Base-by-base conservation (phyloP, 2,888 invertebrate genomes). In the Trachelus stipa region DNA sequence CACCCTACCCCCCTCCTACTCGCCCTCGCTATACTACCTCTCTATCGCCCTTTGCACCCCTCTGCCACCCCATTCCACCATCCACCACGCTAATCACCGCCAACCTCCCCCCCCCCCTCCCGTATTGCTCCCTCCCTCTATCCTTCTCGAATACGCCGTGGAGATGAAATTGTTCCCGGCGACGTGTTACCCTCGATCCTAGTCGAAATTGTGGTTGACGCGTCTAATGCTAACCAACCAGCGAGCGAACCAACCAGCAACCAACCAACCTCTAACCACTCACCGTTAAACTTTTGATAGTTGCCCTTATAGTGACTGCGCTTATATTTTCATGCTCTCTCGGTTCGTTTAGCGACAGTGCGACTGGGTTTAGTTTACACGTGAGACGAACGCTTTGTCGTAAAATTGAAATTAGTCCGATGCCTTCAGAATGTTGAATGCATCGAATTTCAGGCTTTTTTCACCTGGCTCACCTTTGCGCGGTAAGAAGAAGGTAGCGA, bases 31-130 rank as follows among this genome's bases (percentile, higher is more conserved):
- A 33, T 23, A 34, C 71, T 71, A 9, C 23, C 40, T 75, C 37
- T 75, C 78, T 69, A 23, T 68, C 68, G 35, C 75, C 33, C 73
- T 4, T 30, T 23, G 34, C 37, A 75, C 71, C 73, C 77, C 76
- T 37, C 79, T 71, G 31, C 77, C 81, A 73, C 74, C 74, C 75
- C 23, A 77, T 79, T 23, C 68, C 78, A 68, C 30, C 73, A 77
- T 73, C 80, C 82, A 81, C 82, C 83, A 76, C 83, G 82, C 84
- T 87, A 87, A 89, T 89, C 86, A 83, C 82, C 81, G 74, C 74
- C 75, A 73, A 73, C 76, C 74, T 68, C 37, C 75, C 75, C 35
- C 35, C 35, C 35, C 34, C 6, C 34, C 9, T 1, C n/a, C 12
- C 35, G 3, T 12, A 31, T 34, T 33, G 4, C 71, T 74, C 69